Percentiles rank a stretch among this genome's conserved stretches.
Conservation (phyloP, 2,113 vertebrate species). For the Ceyx melanurus region DNA sequence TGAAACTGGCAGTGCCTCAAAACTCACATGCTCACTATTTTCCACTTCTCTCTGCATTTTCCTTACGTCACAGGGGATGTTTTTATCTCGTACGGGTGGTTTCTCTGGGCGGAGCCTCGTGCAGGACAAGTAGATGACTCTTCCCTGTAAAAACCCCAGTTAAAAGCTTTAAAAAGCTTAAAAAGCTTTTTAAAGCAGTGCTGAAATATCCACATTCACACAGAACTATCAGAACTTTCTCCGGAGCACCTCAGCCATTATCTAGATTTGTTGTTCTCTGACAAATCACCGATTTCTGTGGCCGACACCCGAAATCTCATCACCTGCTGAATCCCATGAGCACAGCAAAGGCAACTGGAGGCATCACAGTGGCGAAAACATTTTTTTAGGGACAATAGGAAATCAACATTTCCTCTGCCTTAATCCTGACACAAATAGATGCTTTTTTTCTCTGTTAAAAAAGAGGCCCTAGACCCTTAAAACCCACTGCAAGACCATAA, state of each 20-base stretch:
- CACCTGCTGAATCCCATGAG: background rate
- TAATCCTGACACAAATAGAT: background rate
- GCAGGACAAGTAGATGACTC: background rate
- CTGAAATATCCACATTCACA: background rate
- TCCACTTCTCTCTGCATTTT: background rate
- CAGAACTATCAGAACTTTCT: background rate
- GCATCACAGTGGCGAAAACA: rapidly evolving
- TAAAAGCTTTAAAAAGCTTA: background rate
- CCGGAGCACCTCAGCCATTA: background rate
- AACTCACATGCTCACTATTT: background rate
- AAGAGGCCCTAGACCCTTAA: background rate
- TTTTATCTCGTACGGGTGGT: rapidly evolving
- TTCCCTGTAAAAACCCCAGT: background rate
- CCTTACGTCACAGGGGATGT: rapidly evolving
- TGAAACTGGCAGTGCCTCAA: background rate
- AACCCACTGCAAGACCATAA: background rate
- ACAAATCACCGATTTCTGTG: background rate
- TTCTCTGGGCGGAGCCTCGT: background rate
- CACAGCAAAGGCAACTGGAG: background rate
- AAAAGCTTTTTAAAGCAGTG: background rate
- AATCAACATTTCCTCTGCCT: background rate
- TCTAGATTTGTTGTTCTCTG: background rate
- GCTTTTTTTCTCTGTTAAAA: background rate
- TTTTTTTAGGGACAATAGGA: background rate
- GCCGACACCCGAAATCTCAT: background rate